Evolutionary conservation across 92 coral and sea anemone species (phyloP), one percentile per base, ranked within the genome.

Genomic region (Hydrozoanthus gracilis): DNA sequence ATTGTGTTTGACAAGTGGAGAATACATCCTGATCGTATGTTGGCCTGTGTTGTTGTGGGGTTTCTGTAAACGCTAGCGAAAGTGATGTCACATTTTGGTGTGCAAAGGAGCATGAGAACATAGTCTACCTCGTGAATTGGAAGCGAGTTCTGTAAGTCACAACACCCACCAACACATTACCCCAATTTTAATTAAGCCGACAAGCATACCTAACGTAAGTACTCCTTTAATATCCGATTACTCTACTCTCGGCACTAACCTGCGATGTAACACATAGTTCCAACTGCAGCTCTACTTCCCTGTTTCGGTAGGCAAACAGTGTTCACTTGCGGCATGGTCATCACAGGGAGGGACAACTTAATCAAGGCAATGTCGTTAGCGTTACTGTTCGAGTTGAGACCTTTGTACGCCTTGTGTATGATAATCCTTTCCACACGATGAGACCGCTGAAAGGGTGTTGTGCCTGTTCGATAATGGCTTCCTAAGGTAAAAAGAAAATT

Each of bases 361-460:
- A 90, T 82, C n/a, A 90, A 72, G 46, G 93, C 76, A 7, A 90
- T 52, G 66, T 90, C 93, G 61, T 90, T 82, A 20, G 72, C 72
- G 11, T 67, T 67, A n/a, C 72, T 67, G 72, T 67, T 17, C 72
- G 72, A 67, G 35, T 67, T 39, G 18, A 67, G 18, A 5, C 72
- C 72, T 45, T 76, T 9, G 18, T 76, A 76, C 27, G 6, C 54
- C 62, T 35, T 12, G 64, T 76, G 82, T 8, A 76, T 56, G 16
- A 76, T 10, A 10, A 76, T 76, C 82, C 54, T 27, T 2, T 27
- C 39, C 14, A 91, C 76, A 4, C 66, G 66, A 56, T 83, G 78
- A 8, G 88, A 44, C 56, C 79, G 82, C 60, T 91, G 93, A 55
- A 73, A 86, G 16, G 86, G 12, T 5, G 93, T 87, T 16, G 87